Evolutionary conservation across 1,140 invertebrate species (phyloP), one percentile per base, ranked within the genome.

Genomic region (Goniozus legneri): DNA sequence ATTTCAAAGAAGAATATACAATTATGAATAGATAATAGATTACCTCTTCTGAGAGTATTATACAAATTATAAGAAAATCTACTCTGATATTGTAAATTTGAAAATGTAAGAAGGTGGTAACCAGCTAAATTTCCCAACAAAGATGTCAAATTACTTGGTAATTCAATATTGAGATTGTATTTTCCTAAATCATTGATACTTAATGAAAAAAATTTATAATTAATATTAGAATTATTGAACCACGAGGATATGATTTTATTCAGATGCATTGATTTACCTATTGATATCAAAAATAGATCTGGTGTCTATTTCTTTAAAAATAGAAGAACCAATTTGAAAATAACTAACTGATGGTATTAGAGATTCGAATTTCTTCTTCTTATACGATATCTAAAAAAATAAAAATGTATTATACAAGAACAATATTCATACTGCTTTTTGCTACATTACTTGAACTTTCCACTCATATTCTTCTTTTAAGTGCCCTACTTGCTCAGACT

Each of bases 11-110:
- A 21, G 1, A 20, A 12, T 20, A 31, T 1, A 12, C 2, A 39
- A 13, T 10, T 31, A 8, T 38, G 3, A 18, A 27, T 45, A 44
- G 15, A 24, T 38, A 15, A 32, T n/a, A 20, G 1, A 12, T 44
- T 51, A 70, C 69, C 68, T 58, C 52, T 62, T 30, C 56, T 50
- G 10, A 77, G 52, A 16, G 65, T 68, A 18, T 67, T 65, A 31
- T 75, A 75, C 3, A 77, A 60, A 63, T 73, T 75, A 30, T 69
- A 65, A 4, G 65, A 67, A 45, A 77, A 75, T 63, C 69, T 67
- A 44, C 58, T 65, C 44, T 77, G 73, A 48, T 72, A 75, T 8
- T 66, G 58, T 40, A 50, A 47, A 42, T 66, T 55, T 4, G 68
- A 44, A 35, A 64, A 77, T 20, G 65, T 64, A 10, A 77, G 57